These are phyloP conservation scores for Scomber japonicus DNA, from an alignment of 2,113 vertebrate species.

Conservation along the genomic window DNA sequence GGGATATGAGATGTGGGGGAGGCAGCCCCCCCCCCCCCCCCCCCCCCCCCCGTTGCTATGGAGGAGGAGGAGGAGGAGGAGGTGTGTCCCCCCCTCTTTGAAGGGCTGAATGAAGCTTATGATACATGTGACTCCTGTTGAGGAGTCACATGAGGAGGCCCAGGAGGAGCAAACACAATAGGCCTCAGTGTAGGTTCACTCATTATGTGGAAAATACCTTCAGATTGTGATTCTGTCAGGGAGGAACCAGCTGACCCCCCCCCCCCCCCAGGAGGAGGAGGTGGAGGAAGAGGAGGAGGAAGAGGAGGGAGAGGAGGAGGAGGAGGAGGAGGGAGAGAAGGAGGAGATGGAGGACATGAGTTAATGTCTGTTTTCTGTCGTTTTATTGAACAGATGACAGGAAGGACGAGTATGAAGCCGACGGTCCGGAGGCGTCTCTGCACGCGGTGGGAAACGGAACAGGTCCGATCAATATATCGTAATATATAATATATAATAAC, in stretches of 20 bases:
- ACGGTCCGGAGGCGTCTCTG: conserved; percentile 89
- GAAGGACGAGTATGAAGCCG: conserved; percentile 91
- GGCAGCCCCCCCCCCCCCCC: conserved; percentile 2
- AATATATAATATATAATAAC: too few relatives aligned
- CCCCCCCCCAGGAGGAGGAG: neutral
- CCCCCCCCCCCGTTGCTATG: conserved; percentile 44
- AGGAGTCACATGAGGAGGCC: conserved; percentile 92
- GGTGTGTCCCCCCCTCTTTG: conserved; percentile 80
- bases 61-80: neutral
- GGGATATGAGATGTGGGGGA: neutral
- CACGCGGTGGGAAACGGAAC: conserved; percentile 88
- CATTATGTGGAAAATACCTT: conserved; percentile 88
- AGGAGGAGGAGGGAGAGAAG: too few relatives aligned
- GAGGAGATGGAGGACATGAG: neutral
- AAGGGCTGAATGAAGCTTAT: conserved; percentile 88
- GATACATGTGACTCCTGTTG: conserved; percentile 91
- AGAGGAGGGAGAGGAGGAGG: too few relatives aligned
- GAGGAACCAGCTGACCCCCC: neutral
- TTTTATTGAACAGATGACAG: conserved; percentile 87
- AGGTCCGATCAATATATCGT: conserved; percentile 84
- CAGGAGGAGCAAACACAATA: conserved; percentile 88
- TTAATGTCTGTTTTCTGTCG: conserved; percentile 33
- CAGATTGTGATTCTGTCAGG: conserved; percentile 61
- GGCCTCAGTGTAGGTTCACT: conserved; percentile 81
- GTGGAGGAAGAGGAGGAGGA: neutral